phyloP scores from a whole-genome alignment of 2,797 vertebrate species.

The Propithecus perrieri region DNA sequence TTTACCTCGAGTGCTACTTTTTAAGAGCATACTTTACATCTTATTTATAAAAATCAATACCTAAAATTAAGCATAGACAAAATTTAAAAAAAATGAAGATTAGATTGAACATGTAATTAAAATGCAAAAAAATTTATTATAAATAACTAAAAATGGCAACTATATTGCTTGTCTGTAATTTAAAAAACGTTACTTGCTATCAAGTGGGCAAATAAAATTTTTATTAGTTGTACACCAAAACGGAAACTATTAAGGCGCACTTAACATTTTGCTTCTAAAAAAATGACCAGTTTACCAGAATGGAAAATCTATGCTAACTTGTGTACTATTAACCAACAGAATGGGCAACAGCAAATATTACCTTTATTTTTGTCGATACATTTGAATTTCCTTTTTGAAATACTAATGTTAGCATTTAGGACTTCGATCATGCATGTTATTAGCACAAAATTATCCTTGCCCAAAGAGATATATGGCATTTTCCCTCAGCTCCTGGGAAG shows the following conservation, averaged over 20 bases:
- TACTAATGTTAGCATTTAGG: background rate
- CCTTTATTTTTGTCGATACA: background rate
- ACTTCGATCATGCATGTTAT: background rate
- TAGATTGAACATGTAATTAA: constrained; percentile 6
- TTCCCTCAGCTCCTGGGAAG: background rate
- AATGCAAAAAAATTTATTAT: background rate
- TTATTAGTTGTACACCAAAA: background rate
- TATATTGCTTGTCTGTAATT: background rate
- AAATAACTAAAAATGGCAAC: background rate
- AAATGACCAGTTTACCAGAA: background rate
- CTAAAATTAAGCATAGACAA: background rate
- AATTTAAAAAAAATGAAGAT: background rate
- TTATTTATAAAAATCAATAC: constrained; percentile 51
- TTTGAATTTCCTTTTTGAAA: background rate
- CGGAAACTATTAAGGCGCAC: background rate
- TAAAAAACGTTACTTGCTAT: background rate
- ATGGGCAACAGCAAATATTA: background rate
- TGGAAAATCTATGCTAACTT: background rate
- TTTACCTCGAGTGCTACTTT: background rate
- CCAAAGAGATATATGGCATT: background rate
- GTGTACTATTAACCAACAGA: background rate
- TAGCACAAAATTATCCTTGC: background rate
- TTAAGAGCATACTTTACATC: background rate
- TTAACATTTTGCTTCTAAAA: background rate
- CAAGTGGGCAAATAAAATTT: background rate